phyloP scores from a whole-genome alignment of 64 coral and sea anemone species.

The Acropora yongei region DNA sequence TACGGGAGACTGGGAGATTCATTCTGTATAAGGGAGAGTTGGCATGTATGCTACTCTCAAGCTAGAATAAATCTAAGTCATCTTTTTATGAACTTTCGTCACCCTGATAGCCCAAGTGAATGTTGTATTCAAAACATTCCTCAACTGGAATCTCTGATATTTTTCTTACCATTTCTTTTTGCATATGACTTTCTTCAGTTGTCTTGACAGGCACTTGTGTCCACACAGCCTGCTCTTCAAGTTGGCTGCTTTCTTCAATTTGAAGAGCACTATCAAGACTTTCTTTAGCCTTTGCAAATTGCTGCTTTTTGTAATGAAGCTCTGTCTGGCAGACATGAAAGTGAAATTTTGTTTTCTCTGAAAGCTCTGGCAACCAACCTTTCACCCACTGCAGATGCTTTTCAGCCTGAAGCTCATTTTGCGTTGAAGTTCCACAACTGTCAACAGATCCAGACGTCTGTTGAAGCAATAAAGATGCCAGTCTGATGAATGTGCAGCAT shows the following conservation, averaged over 20 bases:
- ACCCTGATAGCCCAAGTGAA: constrained; percentile 7
- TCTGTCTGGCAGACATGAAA: constrained; percentile 80
- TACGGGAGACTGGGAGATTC: no score
- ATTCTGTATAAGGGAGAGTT: no score
- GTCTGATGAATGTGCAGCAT: constrained; percentile 62
- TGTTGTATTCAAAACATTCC: neutral
- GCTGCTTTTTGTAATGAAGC: constrained; percentile 28
- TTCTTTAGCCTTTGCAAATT: constrained; percentile 62
- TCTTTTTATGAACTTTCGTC: constrained; percentile 12
- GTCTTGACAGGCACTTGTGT: neutral
- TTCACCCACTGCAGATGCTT: constrained; percentile 38
- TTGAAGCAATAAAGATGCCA: constrained; percentile 67
- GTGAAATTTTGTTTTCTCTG: constrained; percentile 69
- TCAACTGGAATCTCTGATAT: neutral
- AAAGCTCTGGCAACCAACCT: constrained; percentile 55
- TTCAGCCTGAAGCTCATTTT: constrained; percentile 5
- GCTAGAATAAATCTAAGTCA: neutral
- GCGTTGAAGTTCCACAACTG: neutral
- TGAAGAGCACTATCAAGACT: constrained; percentile 53
- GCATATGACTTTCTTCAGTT: neutral
- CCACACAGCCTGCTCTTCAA: constrained; percentile 32
- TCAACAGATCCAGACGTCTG: neutral
- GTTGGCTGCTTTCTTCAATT: constrained; percentile 26
- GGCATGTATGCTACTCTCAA: no score
- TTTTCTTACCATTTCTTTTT: neutral